Percentiles rank a stretch among this genome's conserved stretches.
Conservation (phyloP, 2,797 vertebrate species). For the Fistularia tabacaria region DNA sequence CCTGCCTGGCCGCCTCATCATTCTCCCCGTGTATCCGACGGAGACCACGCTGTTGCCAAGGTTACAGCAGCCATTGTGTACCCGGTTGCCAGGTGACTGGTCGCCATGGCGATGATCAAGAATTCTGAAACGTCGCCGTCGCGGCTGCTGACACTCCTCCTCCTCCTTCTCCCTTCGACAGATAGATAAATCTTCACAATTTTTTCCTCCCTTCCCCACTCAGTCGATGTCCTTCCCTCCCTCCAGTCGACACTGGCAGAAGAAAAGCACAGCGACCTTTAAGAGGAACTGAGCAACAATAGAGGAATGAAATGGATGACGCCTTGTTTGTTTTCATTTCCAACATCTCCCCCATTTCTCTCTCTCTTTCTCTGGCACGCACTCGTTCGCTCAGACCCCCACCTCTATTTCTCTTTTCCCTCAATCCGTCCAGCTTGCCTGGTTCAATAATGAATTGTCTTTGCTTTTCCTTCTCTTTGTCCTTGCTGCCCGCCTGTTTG, state of each 20-base stretch:
- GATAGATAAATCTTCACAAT: conserved; percentile 72
- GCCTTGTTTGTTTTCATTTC: conserved; percentile 69
- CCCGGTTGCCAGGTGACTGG: conserved; percentile 80
- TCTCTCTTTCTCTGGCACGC: conserved; percentile 19
- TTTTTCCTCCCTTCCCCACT: conserved; percentile 24
- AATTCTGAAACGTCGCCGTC: conserved; percentile 57
- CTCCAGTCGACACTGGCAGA: conserved; percentile 39
- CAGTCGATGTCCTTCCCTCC: conserved; percentile 34
- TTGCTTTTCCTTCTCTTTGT: conserved; percentile 55
- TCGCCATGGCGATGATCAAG: conserved; percentile 75
- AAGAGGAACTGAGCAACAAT: conserved; percentile 59
- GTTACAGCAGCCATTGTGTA: conserved; percentile 79
- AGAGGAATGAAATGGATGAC: conserved; percentile 54
- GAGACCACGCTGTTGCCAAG: conserved; percentile 74
- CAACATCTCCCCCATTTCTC: conserved; percentile 40
- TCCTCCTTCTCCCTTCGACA: conserved; percentile 41
- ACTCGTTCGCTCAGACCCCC: conserved; percentile 3
- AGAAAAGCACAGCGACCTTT: conserved; percentile 66
- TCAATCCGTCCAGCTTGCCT: conserved; percentile 45
- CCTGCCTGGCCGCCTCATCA: conserved; percentile 38
- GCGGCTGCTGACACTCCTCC: conserved; percentile 6
- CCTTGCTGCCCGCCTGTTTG: conserved; percentile 43
- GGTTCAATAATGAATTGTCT: conserved; percentile 63
- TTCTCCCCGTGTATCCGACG: conserved; percentile 31
- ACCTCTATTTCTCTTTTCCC: conserved; percentile 36